These are phyloP conservation scores for Amblyopsis rosae DNA, from an alignment of 2,113 vertebrate genomes.

Conservation along the genomic window DNA sequence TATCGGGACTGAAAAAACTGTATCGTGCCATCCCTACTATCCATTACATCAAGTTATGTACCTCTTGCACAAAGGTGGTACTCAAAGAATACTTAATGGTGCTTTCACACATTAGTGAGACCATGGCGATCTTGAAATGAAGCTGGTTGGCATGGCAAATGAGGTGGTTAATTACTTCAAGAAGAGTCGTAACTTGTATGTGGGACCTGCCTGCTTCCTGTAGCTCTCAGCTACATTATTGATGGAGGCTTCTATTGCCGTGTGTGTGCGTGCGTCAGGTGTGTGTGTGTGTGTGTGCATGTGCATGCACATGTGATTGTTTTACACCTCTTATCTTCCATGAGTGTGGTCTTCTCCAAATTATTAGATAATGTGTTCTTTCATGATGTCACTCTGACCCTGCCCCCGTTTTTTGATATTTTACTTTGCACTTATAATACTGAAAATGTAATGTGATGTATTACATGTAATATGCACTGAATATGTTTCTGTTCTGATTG, in stretches of 20 bases:
- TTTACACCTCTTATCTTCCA: constrained; percentile 39
- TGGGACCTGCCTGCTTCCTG: constrained; percentile 53
- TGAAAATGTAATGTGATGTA: too few species aligned
- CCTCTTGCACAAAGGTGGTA: too few species aligned
- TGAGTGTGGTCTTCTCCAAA: constrained; percentile 23
- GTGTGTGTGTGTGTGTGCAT: constrained; percentile 17
- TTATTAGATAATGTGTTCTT: not conserved
- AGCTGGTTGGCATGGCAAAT: not conserved
- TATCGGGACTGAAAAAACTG: too few species aligned
- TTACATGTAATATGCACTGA: too few species aligned
- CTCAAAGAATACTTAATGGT: too few species aligned
- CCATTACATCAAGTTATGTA: too few species aligned
- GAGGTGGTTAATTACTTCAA: constrained; percentile 34
- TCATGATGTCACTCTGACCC: too few species aligned
- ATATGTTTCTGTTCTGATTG: too few species aligned
- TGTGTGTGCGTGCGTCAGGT: constrained; percentile 5
- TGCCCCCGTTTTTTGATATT: too few species aligned
- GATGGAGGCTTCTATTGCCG: constrained; percentile 59
- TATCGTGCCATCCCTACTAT: too few species aligned
- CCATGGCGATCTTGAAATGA: not conserved
- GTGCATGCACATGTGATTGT: not conserved
- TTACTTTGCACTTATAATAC: too few species aligned
- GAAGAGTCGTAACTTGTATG: constrained; percentile 40
- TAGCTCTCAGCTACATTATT: constrained; percentile 63
- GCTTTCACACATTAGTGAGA: too few species aligned